A percentile compares a stretch with the other conserved stretches of the same genome.
Conservation (phyloP, 2,888 invertebrate genomes). For the Apamea anceps region DNA sequence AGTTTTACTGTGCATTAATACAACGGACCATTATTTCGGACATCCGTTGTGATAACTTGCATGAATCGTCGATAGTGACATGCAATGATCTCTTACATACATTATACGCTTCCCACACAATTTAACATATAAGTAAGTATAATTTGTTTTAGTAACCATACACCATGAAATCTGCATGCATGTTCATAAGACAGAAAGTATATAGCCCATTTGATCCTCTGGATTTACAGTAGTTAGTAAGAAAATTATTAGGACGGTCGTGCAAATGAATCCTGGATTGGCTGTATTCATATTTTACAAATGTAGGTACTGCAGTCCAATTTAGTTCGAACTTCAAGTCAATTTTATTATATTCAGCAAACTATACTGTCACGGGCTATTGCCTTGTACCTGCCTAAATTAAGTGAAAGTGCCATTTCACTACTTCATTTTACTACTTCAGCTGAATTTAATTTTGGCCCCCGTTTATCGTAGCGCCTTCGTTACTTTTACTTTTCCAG, state of each 20-base stretch:
- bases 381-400: neutral
- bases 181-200: conserved; percentile 2
- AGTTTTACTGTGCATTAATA: conserved; percentile 26
- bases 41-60: conserved; percentile 50
- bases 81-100: conserved; percentile 33
- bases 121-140: neutral
- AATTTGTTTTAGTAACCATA: conserved; percentile 39
- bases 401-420: neutral
- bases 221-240: conserved; percentile 24
- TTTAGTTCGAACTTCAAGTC: neutral
- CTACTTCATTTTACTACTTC: conserved; percentile 5
- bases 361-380: neutral
- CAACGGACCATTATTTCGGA: conserved; percentile 37
- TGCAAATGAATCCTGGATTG: conserved; percentile 7
- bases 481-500: neutral
- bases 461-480: neutral
- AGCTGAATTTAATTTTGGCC: neutral
- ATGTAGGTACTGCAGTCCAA: neutral
- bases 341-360: no score
- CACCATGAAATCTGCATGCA: conserved; percentile 44
- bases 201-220: conserved; percentile 6
- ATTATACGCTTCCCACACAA: conserved; percentile 3
- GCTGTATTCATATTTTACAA: neutral
- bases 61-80: conserved; percentile 36
- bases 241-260: neutral